A percentile compares a stretch with the other conserved stretches of the same genome.
Conservation (phyloP, 2,888 invertebrate species). For the Eledona agricola region DNA sequence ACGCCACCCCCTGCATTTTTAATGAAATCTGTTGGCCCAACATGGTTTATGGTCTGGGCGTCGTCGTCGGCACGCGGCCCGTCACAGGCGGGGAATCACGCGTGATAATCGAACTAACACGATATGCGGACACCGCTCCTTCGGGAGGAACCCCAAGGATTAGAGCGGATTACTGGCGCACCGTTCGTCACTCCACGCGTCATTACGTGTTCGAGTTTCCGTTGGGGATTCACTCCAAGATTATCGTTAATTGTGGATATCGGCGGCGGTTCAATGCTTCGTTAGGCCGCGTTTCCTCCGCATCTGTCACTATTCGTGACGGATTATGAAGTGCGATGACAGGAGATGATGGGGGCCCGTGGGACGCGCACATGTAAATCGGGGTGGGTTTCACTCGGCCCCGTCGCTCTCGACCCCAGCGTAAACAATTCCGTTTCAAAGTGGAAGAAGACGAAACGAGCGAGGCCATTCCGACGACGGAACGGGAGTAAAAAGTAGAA, state of each 20-base stretch:
- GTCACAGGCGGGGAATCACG: constrained; percentile 54
- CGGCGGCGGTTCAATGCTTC: constrained; percentile 47
- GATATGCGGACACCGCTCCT: constrained; percentile 49
- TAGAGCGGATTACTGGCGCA: constrained; percentile 48
- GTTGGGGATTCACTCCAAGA: constrained; percentile 46
- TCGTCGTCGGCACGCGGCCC: constrained; percentile 51
- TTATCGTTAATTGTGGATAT: constrained; percentile 47
- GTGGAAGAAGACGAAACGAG: no score
- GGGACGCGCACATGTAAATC: no score
- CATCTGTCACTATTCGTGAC: constrained; percentile 42
- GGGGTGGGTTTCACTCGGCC: no score
- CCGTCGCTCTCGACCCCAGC: no score
- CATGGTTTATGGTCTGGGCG: constrained; percentile 50
- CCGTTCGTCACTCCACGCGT: constrained; percentile 50
- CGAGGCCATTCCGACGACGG: no score
- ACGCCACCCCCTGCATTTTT: constrained; percentile 21
- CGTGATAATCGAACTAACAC: constrained; percentile 60
- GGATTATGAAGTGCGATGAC: constrained; percentile 39
- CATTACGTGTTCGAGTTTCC: constrained; percentile 57
- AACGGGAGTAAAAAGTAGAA: constrained; percentile 41
- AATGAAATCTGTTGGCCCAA: constrained; percentile 51
- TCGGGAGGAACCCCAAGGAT: constrained; percentile 44
- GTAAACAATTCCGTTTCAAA: no score
- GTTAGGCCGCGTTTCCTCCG: constrained; percentile 45
- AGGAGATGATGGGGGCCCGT: constrained; percentile 11